phyloP scores from a whole-genome alignment of 2,888 invertebrate genomes.

The Eueremaeus valkanovi region DNA sequence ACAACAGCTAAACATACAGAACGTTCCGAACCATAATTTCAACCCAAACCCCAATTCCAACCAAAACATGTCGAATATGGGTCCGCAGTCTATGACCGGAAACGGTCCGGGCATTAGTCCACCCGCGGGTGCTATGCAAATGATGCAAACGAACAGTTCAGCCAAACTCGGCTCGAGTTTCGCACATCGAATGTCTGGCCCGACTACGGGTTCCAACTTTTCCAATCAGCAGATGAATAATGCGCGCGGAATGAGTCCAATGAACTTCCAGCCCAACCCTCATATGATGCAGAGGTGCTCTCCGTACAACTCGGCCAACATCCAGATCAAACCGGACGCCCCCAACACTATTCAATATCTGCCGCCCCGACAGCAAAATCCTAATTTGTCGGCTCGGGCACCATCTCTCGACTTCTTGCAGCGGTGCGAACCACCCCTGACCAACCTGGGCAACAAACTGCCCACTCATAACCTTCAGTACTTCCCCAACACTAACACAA shows the following conservation, averaged over 20 bases:
- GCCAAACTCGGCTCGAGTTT: conserved; percentile 52
- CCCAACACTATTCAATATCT: conserved; percentile 98
- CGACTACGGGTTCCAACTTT: neutral
- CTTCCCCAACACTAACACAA: conserved; percentile 61
- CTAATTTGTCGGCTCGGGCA: conserved; percentile 59
- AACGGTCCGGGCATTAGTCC: conserved; percentile 44
- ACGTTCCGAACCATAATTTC: conserved; percentile 50
- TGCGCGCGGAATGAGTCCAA: conserved; percentile 22
- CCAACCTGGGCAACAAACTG: conserved; percentile 66
- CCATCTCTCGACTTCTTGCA: conserved; percentile 85
- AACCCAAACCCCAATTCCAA: conserved; percentile 49
- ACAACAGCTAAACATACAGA: conserved; percentile 56
- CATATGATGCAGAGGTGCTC: conserved; percentile 46
- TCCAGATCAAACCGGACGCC: conserved; percentile 88
- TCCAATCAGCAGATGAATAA: conserved; percentile 9
- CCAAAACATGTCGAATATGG: conserved; percentile 21
- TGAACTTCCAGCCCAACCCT: conserved; percentile 40
- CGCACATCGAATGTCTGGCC: conserved; percentile 49
- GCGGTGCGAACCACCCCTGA: conserved; percentile 78
- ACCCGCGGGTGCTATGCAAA: conserved; percentile 35
- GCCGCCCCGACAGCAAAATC: conserved; percentile 82
- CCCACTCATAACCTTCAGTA: conserved; percentile 68
- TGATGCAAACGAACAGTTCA: conserved; percentile 44
- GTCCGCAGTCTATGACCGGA: neutral
- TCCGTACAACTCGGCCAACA: conserved; percentile 67